phyloP scores from a whole-genome alignment of 2,888 invertebrate species.

The Rhingia rostrata region DNA sequence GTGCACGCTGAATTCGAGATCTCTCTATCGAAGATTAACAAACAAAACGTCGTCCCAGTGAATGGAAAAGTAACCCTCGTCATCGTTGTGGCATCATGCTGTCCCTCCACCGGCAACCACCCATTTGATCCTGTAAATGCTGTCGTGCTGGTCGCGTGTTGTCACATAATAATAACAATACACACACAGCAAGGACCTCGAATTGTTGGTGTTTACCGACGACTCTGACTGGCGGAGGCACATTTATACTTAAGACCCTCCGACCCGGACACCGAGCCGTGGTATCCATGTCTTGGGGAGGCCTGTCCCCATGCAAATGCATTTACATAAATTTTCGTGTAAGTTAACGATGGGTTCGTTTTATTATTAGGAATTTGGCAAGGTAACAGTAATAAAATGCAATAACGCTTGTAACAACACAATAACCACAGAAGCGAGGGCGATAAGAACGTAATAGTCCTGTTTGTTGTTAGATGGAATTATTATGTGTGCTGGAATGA shows the following conservation, averaged over 20 bases:
- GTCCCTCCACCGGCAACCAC: constrained; percentile 7
- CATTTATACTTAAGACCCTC: too few relatives aligned
- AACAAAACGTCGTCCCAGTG: constrained; percentile 45
- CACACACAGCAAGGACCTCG: constrained; percentile 46
- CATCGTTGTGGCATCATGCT: constrained; percentile 14
- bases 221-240: constrained; percentile 10
- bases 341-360: constrained; percentile 45
- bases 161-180: constrained; percentile 62
- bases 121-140: constrained; percentile 38
- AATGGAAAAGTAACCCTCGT: constrained; percentile 41
- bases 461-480: constrained; percentile 11
- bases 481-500: not conserved
- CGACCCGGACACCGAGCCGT: too few relatives aligned
- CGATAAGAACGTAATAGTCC: constrained; percentile 39
- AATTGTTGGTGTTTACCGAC: constrained; percentile 31
- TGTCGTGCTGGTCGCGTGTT: constrained; percentile 63
- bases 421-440: constrained; percentile 42
- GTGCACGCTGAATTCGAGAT: constrained; percentile 7
- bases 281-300: not conserved
- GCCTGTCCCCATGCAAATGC: constrained; percentile 22
- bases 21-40: constrained; percentile 51
- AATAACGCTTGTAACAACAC: constrained; percentile 58
- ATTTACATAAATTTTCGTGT: constrained; percentile 47
- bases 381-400: constrained; percentile 57
- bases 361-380: constrained; percentile 59